A percentile compares a stretch with the other conserved stretches of the same genome.
phyloP scores from a whole-genome alignment of 2,888 invertebrate species.

The Idaea dimidiata region DNA sequence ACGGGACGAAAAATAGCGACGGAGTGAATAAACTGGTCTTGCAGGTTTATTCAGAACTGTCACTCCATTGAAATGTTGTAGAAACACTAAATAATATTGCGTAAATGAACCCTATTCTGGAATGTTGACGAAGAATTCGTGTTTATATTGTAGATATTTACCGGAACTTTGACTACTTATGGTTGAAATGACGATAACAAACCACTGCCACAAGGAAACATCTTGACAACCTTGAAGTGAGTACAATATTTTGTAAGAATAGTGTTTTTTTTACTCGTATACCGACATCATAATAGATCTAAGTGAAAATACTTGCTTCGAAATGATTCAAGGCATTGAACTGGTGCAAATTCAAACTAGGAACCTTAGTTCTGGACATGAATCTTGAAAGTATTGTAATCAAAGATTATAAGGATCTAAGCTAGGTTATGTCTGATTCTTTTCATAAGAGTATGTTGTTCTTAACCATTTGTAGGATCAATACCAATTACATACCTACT shows the following conservation, averaged over 20 bases:
- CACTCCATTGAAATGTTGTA: constrained; percentile 57
- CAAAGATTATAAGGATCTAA: background rate
- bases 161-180: constrained; percentile 36
- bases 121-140: constrained; percentile 12
- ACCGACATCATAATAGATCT: background rate
- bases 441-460: background rate
- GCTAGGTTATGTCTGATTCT: background rate
- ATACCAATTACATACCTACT: background rate
- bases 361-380: background rate
- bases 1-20: background rate
- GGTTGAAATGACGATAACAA: constrained; percentile 68
- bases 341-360: background rate
- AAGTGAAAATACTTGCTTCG: background rate
- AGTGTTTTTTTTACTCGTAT: background rate
- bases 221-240: constrained; percentile 80
- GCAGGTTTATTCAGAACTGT: constrained; percentile 62
- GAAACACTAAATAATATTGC: constrained; percentile 36
- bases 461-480: background rate
- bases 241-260: constrained; percentile 37
- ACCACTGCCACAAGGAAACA: constrained; percentile 64
- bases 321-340: background rate
- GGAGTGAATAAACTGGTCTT: constrained; percentile 35
- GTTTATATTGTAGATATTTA: constrained; percentile 49
- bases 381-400: background rate
- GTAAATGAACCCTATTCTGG: constrained; percentile 18